These are phyloP conservation scores for Thunnus maccoyii DNA, from an alignment of 2,113 vertebrate genomes.

Conservation along the genomic window DNA sequence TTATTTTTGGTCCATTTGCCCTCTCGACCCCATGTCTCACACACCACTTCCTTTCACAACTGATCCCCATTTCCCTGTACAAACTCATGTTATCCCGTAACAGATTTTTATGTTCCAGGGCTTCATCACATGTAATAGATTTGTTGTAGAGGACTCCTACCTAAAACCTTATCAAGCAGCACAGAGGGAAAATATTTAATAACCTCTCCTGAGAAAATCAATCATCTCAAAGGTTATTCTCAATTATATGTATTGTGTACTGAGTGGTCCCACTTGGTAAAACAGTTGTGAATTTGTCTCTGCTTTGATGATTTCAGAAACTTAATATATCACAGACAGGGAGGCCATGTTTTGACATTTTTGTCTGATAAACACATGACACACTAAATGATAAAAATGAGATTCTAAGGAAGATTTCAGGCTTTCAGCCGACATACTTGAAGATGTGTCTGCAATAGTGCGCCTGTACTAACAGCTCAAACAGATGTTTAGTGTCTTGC, in stretches of 20 bases:
- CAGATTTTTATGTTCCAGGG: slow-evolving; percentile 21
- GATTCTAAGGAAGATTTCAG: background rate
- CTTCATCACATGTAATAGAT: slow-evolving; percentile 28
- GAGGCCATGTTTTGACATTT: no score
- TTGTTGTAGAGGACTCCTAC: slow-evolving; percentile 8
- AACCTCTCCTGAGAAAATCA: slow-evolving; percentile 38
- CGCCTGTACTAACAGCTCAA: slow-evolving; percentile 47
- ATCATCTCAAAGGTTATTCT: slow-evolving; percentile 57
- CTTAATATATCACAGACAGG: no score
- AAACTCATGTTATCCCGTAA: slow-evolving; percentile 27
- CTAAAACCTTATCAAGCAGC: slow-evolving; percentile 23
- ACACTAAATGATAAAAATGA: slow-evolving; percentile 1
- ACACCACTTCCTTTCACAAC: slow-evolving; percentile 39
- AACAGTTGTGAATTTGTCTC: slow-evolving; percentile 16
- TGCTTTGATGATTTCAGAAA: slow-evolving; percentile 30
- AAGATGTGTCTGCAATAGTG: slow-evolving; percentile 37
- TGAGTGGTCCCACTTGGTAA: slow-evolving; percentile 12
- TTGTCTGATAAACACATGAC: no score
- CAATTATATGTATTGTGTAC: slow-evolving; percentile 37
- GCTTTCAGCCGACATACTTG: background rate
- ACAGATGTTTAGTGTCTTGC: slow-evolving; percentile 59
- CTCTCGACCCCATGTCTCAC: slow-evolving; percentile 35
- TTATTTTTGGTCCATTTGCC: slow-evolving; percentile 53
- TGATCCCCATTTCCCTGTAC: slow-evolving; percentile 13
- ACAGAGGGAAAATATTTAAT: slow-evolving; percentile 40